Evolutionary conservation across 2,888 invertebrate genomes (phyloP).

Genomic region (Cosmia trapezina): DNA sequence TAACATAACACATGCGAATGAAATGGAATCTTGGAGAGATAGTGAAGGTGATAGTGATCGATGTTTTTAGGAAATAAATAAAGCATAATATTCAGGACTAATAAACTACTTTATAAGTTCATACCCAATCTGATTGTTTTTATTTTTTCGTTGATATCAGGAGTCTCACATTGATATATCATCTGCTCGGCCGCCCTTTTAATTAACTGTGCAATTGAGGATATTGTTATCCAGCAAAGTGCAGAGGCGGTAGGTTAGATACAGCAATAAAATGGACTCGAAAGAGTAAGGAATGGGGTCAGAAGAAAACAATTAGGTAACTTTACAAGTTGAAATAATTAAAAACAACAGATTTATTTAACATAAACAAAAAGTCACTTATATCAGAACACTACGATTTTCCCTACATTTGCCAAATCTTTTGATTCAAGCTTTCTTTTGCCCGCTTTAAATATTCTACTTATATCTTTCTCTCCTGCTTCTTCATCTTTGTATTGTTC

Average conservation of each 20-base stretch:
- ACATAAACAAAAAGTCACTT: not conserved
- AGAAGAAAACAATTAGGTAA: not conserved
- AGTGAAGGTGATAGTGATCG: not conserved
- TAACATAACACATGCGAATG: not conserved
- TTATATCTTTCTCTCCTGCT: conserved; percentile 4
- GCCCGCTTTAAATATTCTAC: not conserved
- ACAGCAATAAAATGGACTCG: not conserved
- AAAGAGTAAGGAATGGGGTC: not conserved
- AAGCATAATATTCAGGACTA: not conserved
- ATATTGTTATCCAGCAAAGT: not conserved
- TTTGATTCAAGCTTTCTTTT: conserved; percentile 11
- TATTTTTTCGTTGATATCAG: not conserved
- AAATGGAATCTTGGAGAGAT: no score
- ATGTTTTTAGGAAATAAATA: not conserved
- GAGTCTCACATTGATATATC: not conserved
- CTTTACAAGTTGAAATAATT: not conserved
- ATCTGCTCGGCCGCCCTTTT: not conserved
- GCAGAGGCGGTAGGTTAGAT: no score
- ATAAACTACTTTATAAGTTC: not conserved
- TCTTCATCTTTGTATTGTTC: conserved; percentile 33
- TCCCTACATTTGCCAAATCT: conserved; percentile 3
- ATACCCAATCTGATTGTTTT: not conserved
- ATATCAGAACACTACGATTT: not conserved
- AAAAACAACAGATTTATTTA: conserved; percentile 2
- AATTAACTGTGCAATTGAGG: not conserved